Base-by-base conservation (phyloP, 2,113 vertebrate species). In the Ceyx margarethae region DNA sequence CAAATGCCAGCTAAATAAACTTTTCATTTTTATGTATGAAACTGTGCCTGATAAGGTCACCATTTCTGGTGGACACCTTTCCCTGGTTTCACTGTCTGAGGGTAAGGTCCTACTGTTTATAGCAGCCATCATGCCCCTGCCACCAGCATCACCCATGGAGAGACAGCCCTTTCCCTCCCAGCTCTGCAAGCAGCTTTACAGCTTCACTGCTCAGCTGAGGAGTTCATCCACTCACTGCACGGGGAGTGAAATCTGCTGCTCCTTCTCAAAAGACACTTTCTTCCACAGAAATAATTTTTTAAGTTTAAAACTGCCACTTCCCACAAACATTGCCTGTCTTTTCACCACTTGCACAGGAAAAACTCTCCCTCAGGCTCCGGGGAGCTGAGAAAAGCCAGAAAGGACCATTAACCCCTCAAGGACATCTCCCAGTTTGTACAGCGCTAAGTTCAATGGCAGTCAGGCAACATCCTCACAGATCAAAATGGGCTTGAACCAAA, bases 1-100 rank as follows among this genome's bases (percentile, higher is more conserved):
- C 37, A 95, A 91, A 95, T 73, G 72, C 79, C 68, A 91, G 15
- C 31, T 80, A 73, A 89, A 86, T 72, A 90, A 91, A 91, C 85
- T 91, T 91, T 71, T 40, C 46, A 51, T 8, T 78, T 51, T 65
- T 46, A 17, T 21, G 4, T 23, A 64, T 3, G 66, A 75, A 86
- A 53, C 69, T 11, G 10, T 58, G 45, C 35, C 62, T 89, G 78
- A 79, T 71, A 87, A 94, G 79, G 82, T 68, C 75, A 82, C 56
- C 21, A 16, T 54, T 85, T 79, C 78, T 67, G 13, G 21, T 10
- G 33, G 72, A 68, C 67, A 54, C 5, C 23, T 8, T 81, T 60
- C 54, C 73, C 25, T 73, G 15, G 28, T 40, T 72, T 54, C 40
- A 45, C 1, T 23, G 45, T 71, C 45, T 4, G 0, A 84, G 40